Conservation (phyloP, 2,888 invertebrate genomes). For the Bombylius discolor region DNA sequence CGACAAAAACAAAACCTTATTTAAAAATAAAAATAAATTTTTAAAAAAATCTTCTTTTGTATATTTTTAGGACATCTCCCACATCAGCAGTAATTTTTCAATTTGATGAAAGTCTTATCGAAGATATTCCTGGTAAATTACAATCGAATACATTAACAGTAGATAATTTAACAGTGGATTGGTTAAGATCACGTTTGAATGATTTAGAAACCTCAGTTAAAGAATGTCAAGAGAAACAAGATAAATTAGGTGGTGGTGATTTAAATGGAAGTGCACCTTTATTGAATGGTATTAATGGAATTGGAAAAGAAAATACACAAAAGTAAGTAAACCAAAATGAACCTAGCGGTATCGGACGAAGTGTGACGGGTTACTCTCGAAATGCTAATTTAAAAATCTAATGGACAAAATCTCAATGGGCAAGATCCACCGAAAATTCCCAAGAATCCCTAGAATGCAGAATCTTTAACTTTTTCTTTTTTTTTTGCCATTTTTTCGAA, state of each 20-base stretch:
- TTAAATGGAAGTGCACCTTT: conserved; percentile 31
- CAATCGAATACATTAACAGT: conserved; percentile 79
- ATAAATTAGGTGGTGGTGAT: conserved; percentile 43
- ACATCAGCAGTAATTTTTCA: conserved; percentile 64
- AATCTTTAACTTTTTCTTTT: no score
- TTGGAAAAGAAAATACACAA: conserved; percentile 32
- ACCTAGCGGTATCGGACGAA: no score
- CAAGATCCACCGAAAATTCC: no score
- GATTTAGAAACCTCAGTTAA: conserved; percentile 70
- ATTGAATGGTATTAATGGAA: conserved; percentile 44
- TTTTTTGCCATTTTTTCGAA: no score
- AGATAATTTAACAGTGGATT: conserved; percentile 84
- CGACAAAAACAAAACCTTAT: background rate
- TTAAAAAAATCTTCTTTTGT: background rate
- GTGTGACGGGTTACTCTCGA: no score
- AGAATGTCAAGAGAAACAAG: conserved; percentile 60
- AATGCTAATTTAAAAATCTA: background rate
- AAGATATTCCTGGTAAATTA: conserved; percentile 77
- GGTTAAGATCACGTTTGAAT: conserved; percentile 64
- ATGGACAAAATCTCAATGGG: no score
- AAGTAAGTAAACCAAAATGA: conserved; percentile 26
- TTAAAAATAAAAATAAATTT: background rate
- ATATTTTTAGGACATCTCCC: conserved; percentile 54
- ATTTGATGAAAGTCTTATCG: conserved; percentile 77
- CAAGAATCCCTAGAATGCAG: no score